phyloP scores from a whole-genome alignment of 2,888 invertebrate genomes.

The Ligdia adustata region DNA sequence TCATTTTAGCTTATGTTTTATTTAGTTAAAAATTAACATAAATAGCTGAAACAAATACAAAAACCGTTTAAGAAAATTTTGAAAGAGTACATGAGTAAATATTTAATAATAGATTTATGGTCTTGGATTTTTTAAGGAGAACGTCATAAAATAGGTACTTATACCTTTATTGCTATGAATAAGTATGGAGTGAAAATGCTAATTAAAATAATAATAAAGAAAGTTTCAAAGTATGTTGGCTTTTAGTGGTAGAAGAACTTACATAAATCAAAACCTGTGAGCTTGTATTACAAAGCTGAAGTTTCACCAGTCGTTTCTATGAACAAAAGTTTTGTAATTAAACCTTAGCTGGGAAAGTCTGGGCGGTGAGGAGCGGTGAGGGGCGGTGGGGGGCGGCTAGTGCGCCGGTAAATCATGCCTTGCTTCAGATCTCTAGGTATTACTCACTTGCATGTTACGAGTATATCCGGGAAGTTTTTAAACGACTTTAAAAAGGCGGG shows the following conservation, averaged over 20 bases:
- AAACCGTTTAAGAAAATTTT: no score
- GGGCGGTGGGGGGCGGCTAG: constrained; percentile 40
- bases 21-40: no score
- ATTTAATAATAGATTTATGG: no score
- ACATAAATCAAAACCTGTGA: constrained; percentile 31
- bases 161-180: no score
- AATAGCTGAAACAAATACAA: no score
- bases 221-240: constrained; percentile 8
- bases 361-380: constrained; percentile 39
- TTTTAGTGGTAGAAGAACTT: constrained; percentile 21
- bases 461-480: no score
- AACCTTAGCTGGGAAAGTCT: constrained; percentile 33
- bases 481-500: no score
- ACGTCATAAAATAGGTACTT: no score
- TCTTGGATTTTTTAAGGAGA: no score
- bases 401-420: constrained; percentile 22
- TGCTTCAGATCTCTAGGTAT: not conserved
- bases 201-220: constrained; percentile 10
- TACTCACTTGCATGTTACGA: no score
- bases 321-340: constrained; percentile 46
- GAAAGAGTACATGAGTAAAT: no score
- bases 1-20: no score
- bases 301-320: constrained; percentile 24
- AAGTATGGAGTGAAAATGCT: constrained; percentile 1
- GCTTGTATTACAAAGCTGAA: constrained; percentile 27